Evolutionary conservation across 2,888 invertebrate genomes (phyloP), one percentile per base, ranked within the genome.

Genomic region (Epinotia brunnichana): DNA sequence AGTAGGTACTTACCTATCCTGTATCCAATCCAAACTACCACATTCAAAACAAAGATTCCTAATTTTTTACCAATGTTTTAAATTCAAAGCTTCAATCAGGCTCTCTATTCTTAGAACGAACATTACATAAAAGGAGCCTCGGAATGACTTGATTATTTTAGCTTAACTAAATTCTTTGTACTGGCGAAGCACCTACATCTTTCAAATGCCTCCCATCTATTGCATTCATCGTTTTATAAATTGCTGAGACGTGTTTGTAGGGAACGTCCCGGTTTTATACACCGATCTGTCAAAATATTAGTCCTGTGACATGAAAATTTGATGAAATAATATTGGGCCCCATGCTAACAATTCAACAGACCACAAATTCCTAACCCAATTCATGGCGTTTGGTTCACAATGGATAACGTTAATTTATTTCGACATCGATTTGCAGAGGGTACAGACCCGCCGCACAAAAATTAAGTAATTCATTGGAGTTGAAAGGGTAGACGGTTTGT

Each of bases 391-490:
- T 83, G 81, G 80, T 80, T 77, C 78, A 86, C 86, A 87, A 86
- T 87, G 83, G 84, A 81, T 87, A 85, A 86, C 85, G 86, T 84
- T 90, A 89, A 90, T 90, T 90, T 89, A 90, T 89, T 90, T 90
- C 79, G 90, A 90, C 89, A 83, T 87, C 80, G 82, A 87, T 82
- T 83, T 79, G 82, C 82, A 77, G 81, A 84, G 87, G 87, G 87
- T 84, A 83, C 84, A 84, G 82, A 83, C 82, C 79, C 83, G 84
- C 86, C 86, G 87, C 85, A 86, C 86, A 91, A 89, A 91, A 91
- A 92, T 91, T 91, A 91, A 91, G 90, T 89, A 88, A 92, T 92
- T 91, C 90, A 90, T 92, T 91, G 84, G 86, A 84, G 85, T 87
- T 87, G 89, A 91, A 92, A 90, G 92, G 91, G 91, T 92, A 84